Evolutionary conservation across 2,113 vertebrate genomes (phyloP).

Genomic region (Cyanoderma ruficeps): DNA sequence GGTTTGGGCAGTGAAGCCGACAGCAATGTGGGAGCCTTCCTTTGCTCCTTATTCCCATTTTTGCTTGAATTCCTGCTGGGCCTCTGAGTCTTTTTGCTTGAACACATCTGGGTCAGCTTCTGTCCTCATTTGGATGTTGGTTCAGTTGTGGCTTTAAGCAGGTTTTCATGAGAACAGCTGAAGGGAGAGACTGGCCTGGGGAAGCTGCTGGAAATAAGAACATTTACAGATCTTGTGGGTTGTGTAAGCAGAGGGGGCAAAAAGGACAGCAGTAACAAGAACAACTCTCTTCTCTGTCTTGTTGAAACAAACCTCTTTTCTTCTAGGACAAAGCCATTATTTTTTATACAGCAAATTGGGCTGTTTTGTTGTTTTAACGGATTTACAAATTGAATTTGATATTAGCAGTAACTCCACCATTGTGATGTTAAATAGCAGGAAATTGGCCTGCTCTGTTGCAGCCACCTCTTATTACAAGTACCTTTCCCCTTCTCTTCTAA

Average conservation of each 20-base stretch:
- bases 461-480: neutral
- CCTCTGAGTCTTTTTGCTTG: neutral
- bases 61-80: neutral
- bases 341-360: neutral
- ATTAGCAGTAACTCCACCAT: neutral
- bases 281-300: neutral
- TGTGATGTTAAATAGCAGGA: constrained; percentile 18
- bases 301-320: neutral
- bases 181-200: neutral
- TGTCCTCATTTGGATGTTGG: neutral
- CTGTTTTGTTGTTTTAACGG: constrained; percentile 28
- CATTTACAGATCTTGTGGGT: neutral
- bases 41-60: neutral
- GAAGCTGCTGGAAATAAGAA: neutral
- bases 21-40: rapidly evolving
- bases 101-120: neutral
- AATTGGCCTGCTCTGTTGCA: neutral
- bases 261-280: neutral
- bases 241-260: neutral
- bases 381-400: constrained; percentile 22
- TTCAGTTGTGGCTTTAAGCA: neutral
- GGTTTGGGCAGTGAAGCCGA: neutral
- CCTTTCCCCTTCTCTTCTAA: neutral
- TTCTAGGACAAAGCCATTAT: neutral
- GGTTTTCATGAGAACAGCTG: neutral